Evolutionary conservation across 2,888 invertebrate genomes (phyloP).

Genomic region (Drymonia ruficornis): DNA sequence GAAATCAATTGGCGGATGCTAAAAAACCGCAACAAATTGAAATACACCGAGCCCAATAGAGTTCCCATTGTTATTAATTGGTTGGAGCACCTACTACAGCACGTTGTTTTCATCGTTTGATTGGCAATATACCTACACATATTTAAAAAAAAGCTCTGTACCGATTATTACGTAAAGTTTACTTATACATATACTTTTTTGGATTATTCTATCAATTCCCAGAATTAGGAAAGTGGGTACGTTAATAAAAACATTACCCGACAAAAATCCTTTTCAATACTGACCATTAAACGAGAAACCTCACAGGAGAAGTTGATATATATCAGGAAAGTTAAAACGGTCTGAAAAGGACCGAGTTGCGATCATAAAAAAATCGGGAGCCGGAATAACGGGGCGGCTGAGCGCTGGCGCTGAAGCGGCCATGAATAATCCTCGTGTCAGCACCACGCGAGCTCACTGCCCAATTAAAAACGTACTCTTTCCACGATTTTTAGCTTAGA

Average conservation of each 20-base stretch:
- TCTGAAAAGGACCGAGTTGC: constrained; percentile 41
- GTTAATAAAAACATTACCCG: not conserved
- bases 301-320: constrained; percentile 34
- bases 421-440: constrained; percentile 83
- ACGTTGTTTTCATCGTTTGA: not conserved
- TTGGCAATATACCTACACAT: not conserved
- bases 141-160: no score
- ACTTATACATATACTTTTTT: no score
- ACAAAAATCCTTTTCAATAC: constrained; percentile 17
- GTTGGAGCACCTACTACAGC: constrained; percentile 17
- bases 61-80: constrained; percentile 38
- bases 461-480: constrained; percentile 85
- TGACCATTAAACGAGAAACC: constrained; percentile 20
- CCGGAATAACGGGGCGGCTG: constrained; percentile 66
- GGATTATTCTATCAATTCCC: no score
- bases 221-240: no score
- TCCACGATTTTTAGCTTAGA: constrained; percentile 84
- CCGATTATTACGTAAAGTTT: no score
- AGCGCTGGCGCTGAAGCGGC: constrained; percentile 76
- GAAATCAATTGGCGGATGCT: constrained; percentile 41
- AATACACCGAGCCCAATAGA: constrained; percentile 38
- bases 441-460: constrained; percentile 77
- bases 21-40: constrained; percentile 49
- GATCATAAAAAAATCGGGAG: constrained; percentile 62
- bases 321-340: constrained; percentile 51